Evolutionary conservation across 2,797 vertebrate species (phyloP), one percentile per base, ranked within the genome.

Genomic region (Argya squamiceps): DNA sequence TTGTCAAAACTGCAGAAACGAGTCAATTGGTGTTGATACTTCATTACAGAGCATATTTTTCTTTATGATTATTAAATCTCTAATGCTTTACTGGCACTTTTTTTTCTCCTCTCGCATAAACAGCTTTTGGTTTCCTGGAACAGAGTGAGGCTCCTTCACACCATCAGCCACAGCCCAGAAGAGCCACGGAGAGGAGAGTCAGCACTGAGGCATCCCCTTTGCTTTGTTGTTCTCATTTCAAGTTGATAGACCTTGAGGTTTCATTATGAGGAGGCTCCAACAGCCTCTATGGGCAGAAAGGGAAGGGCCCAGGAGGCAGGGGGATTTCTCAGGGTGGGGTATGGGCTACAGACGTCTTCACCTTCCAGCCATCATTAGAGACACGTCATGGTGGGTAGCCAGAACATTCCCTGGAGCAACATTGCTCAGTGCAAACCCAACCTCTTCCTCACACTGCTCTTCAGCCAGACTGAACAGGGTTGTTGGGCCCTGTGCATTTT

Each of bases 271-370:
- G 17, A 93, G 86, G 34, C 74, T 93, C 55, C 50, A 80, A 81
- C 84, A 89, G 12, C n/a, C n/a, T 89, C 50, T 2, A 2, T 53
- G 58, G 56, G 86, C 29, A 68, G 53, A 76, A 77, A 74, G 19
- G 4, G 19, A 71, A 89, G 76, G 78, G 55, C 76, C 79, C 2
- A 0, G 30, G 21, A 83, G 73, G 69, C 79, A 94, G 39, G 83
- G 93, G 85, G 69, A 93, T 93, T 96, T 96, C 93, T 93, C 21
- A 55, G 49, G 79, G 89, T 65, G 76, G 43, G 10, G 43, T 84
- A 46, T 1, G 0, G 49, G 14, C 53, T 78, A 32, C 1, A 1
- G 76, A 65, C 0, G 0, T 46, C 67, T 68, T 70, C 43, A 41
- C 32, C 64, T 71, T 93, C 49, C 69, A 85, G 84, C 30, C 43